Percentiles rank a stretch among this genome's conserved stretches.
phyloP scores from a whole-genome alignment of 1,140 invertebrate species.

The Calephelis nemesis region DNA sequence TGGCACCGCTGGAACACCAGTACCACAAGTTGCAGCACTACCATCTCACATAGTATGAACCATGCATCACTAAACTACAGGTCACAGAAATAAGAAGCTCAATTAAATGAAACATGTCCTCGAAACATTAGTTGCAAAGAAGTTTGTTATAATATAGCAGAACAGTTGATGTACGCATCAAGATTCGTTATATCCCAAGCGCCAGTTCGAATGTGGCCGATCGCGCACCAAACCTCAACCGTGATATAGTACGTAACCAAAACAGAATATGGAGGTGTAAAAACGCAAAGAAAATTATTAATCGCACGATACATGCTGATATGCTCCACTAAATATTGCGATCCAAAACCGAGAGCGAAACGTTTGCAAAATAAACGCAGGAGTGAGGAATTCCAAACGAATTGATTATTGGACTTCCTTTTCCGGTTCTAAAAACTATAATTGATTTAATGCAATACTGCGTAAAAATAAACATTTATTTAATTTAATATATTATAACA shows the following conservation, averaged over 20 bases:
- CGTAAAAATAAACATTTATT: too few species aligned
- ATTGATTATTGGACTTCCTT: too few species aligned
- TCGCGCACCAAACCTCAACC: constrained; percentile 25
- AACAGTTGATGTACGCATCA: constrained; percentile 11
- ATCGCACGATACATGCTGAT: constrained; percentile 49
- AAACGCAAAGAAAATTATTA: constrained; percentile 40
- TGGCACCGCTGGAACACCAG: constrained; percentile 20
- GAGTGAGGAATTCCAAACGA: too few species aligned
- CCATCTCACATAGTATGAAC: constrained; percentile 24
- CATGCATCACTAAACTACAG: constrained; percentile 43
- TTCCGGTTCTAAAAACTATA: too few species aligned
- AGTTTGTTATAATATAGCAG: constrained; percentile 17
- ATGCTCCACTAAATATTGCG: constrained; percentile 35
- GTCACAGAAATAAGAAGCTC: constrained; percentile 39
- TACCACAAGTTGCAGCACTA: constrained; percentile 24
- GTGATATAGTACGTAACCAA: constrained; percentile 22
- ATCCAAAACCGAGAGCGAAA: constrained; percentile 41
- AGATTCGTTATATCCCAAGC: constrained; percentile 28
- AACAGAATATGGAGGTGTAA: constrained; percentile 22
- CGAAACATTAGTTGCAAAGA: constrained; percentile 33
- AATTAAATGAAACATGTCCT: constrained; percentile 25
- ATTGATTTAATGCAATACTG: too few species aligned
- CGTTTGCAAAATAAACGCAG: not conserved
- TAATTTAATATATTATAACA: too few species aligned
- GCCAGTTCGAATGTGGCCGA: not conserved